Conservation (phyloP, 2,113 vertebrate species). For the Megaptera novaeangliae region DNA sequence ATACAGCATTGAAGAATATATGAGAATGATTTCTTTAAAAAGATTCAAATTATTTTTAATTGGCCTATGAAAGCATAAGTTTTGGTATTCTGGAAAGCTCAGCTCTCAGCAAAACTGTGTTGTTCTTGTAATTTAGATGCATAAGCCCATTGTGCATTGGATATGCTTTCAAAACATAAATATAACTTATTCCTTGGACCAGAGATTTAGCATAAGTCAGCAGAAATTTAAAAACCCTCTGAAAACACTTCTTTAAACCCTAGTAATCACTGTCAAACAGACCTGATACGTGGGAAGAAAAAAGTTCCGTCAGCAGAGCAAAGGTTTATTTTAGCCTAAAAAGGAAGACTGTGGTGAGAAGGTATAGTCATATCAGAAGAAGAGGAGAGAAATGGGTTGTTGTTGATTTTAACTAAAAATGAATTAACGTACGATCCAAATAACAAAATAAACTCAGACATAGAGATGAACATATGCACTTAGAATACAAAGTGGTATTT, state of each 20-base stretch:
- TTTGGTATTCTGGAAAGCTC: background rate
- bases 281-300: background rate
- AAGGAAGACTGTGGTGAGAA: background rate
- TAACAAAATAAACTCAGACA: background rate
- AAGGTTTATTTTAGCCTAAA: background rate
- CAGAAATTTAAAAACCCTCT: background rate
- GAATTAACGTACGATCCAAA: background rate
- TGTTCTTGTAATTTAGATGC: background rate
- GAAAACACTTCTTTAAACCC: background rate
- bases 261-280: background rate
- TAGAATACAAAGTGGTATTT: background rate
- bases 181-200: background rate
- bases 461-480: background rate
- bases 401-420: background rate
- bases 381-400: background rate
- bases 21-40: background rate
- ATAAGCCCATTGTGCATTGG: background rate
- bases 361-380: background rate
- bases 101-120: background rate
- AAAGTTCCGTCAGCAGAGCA: background rate
- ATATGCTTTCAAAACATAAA: background rate
- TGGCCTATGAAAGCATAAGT: background rate
- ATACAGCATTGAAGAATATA: background rate
- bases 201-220: background rate
- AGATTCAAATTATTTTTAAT: slow-evolving; percentile 9